These are phyloP conservation scores for Odiellus spinosus DNA, from an alignment of 2,888 invertebrate species.

Conservation along the genomic window DNA sequence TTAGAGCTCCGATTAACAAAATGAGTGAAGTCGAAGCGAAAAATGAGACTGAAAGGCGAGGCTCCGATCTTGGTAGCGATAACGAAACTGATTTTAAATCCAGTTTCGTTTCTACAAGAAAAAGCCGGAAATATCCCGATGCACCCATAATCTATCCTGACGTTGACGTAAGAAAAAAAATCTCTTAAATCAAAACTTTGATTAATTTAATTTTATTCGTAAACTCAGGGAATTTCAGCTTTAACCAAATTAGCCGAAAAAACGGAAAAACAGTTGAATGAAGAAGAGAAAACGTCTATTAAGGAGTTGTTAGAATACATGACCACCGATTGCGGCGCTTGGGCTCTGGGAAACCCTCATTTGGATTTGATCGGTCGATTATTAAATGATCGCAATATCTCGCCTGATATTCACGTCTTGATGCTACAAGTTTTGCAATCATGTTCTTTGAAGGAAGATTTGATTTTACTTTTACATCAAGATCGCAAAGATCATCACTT, in stretches of 20 bases:
- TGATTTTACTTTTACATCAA: constrained; percentile 73
- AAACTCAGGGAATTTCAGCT: constrained; percentile 33
- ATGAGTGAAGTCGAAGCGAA: background rate
- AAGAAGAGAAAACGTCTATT: constrained; percentile 57
- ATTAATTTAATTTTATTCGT: no score
- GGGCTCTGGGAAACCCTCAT: constrained; percentile 80
- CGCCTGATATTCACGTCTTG: constrained; percentile 6
- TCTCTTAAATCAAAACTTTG: no score
- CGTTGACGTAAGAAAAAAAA: constrained; percentile 23
- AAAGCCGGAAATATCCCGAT: constrained; percentile 49
- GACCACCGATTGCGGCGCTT: constrained; percentile 73
- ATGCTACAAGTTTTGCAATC: constrained; percentile 19
- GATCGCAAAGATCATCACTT: constrained; percentile 73
- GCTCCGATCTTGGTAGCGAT: no score
- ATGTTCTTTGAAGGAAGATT: constrained; percentile 52
- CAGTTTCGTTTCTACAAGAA: constrained; percentile 44
- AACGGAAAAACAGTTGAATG: constrained; percentile 51
- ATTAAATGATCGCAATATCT: constrained; percentile 17
- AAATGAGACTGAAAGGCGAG: no score
- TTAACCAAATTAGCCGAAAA: constrained; percentile 52
- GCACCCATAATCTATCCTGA: constrained; percentile 22
- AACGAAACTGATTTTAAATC: no score
- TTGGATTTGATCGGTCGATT: constrained; percentile 48
- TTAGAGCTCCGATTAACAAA: background rate
- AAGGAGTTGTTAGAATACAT: constrained; percentile 75